These are phyloP conservation scores for Nomada ruficornis DNA, from an alignment of 2,888 invertebrate species.

Conservation along the genomic window DNA sequence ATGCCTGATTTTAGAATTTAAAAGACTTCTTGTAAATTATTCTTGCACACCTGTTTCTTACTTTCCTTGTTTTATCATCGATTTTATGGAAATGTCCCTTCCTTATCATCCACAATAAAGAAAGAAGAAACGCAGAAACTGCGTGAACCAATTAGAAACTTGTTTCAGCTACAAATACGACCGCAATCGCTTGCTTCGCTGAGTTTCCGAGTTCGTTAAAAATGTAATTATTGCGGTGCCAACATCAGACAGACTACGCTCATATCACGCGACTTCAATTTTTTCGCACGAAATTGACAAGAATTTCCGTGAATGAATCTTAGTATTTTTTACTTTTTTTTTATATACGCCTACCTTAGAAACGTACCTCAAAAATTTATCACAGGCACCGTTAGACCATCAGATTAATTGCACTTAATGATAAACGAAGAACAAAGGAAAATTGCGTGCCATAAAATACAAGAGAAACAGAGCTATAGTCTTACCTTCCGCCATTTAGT, in stretches of 20 bases:
- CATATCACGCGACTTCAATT: not conserved
- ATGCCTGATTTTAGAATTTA: not conserved
- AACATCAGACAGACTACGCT: not conserved
- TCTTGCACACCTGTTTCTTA: too few species aligned
- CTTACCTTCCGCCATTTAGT: not conserved
- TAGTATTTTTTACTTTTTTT: not conserved
- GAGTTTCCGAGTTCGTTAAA: conserved; percentile 9
- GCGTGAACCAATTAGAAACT: not conserved
- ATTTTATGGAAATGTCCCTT: not conserved
- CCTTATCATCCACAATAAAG: too few species aligned
- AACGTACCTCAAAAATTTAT: not conserved
- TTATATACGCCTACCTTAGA: not conserved
- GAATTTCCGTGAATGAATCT: not conserved
- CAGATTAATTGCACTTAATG: not conserved
- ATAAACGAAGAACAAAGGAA: not conserved
- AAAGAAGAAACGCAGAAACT: not conserved
- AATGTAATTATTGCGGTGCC: conserved; percentile 10
- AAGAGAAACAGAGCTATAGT: not conserved
- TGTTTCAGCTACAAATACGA: not conserved
- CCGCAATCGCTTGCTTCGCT: too few species aligned
- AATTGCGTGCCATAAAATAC: not conserved
- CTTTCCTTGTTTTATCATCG: too few species aligned
- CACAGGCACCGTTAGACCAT: too few species aligned
- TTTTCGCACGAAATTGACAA: not conserved
- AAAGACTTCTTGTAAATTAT: too few species aligned